These are phyloP conservation scores for Cylloceria caligata DNA, from an alignment of 2,888 invertebrate species.

Conservation along the genomic window DNA sequence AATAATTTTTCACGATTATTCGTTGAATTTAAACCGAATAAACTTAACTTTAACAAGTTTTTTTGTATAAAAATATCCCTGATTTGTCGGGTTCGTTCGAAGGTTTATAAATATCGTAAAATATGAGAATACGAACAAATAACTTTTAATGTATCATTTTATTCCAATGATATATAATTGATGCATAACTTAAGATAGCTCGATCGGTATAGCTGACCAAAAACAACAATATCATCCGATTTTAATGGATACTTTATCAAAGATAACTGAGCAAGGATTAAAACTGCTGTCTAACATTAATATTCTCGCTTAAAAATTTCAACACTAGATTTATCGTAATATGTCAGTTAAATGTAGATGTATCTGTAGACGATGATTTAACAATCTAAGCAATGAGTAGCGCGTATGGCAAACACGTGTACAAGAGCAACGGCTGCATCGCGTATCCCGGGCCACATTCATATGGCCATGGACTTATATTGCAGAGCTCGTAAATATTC, in stretches of 20 bases:
- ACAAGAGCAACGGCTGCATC: not conserved
- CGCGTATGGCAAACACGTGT: not conserved
- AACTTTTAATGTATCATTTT: too few species aligned
- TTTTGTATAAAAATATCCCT: too few species aligned
- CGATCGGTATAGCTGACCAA: too few species aligned
- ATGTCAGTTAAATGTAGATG: not conserved
- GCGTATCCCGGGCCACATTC: not conserved
- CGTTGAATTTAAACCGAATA: too few species aligned
- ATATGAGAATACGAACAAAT: too few species aligned
- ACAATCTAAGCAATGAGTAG: not conserved
- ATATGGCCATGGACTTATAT: too few species aligned
- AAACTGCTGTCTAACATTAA: not conserved
- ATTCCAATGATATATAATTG: too few species aligned
- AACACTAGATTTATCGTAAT: not conserved
- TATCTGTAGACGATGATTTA: not conserved
- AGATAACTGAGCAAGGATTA: not conserved
- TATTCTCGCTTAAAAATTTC: not conserved
- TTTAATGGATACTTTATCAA: not conserved
- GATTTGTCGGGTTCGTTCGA: too few species aligned
- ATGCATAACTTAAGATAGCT: too few species aligned
- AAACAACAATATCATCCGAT: not conserved
- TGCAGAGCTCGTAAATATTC: not conserved
- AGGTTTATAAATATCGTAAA: too few species aligned
- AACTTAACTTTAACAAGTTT: too few species aligned
- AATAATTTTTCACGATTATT: too few species aligned